These are phyloP conservation scores for Micrasema longulum DNA, from an alignment of 1,140 invertebrate species.

Conservation along the genomic window DNA sequence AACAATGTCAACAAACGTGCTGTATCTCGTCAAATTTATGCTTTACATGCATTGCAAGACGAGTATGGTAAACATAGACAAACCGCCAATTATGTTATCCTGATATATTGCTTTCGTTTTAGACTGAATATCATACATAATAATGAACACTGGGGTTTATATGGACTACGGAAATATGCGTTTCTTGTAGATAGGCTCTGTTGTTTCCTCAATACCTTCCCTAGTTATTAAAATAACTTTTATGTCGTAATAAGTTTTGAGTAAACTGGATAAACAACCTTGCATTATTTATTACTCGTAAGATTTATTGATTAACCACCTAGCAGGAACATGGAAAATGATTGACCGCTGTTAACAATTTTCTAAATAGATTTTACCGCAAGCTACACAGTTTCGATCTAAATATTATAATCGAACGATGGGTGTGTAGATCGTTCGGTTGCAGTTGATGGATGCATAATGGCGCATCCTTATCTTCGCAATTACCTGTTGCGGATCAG, in stretches of 20 bases:
- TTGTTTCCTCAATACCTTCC: no score
- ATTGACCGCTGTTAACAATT: not conserved
- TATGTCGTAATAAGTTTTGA: no score
- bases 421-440: conserved; percentile 27
- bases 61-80: conserved; percentile 12
- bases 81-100: conserved; percentile 12
- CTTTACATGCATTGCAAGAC: conserved; percentile 2
- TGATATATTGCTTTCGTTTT: conserved; percentile 8
- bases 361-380: conserved; percentile 27
- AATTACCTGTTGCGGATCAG: conserved; percentile 52
- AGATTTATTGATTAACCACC: no score
- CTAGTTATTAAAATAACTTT: no score
- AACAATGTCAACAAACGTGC: conserved; percentile 30
- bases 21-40: conserved; percentile 15
- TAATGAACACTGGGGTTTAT: not conserved
- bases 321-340: no score
- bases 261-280: no score
- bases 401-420: conserved; percentile 36
- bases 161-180: not conserved
- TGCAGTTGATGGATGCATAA: conserved; percentile 51
- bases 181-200: no score
- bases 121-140: conserved; percentile 5
- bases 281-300: no score
- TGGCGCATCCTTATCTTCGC: conserved; percentile 48
- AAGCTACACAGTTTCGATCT: conserved; percentile 13